Conservation (phyloP, 2,888 invertebrate species). For the Anthophora plumipes region DNA sequence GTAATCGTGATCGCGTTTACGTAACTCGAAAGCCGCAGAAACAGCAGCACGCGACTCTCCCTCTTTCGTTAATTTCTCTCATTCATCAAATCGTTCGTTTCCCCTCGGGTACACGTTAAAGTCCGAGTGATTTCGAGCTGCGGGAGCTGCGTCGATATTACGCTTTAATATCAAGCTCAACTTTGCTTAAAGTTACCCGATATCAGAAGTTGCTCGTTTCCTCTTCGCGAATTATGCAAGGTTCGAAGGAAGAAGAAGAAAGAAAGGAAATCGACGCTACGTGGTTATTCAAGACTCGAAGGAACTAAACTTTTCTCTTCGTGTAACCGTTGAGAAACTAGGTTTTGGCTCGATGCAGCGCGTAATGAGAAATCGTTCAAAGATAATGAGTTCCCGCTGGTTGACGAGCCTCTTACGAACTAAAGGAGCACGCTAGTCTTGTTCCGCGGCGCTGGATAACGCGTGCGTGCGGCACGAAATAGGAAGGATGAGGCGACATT, state of each 20-base stretch:
- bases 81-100: not conserved
- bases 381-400: constrained; percentile 54
- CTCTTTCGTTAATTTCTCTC: not conserved
- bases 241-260: not conserved
- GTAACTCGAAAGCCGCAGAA: constrained; percentile 51
- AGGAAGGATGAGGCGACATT: not conserved
- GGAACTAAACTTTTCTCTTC: not conserved
- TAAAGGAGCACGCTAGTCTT: not conserved
- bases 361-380: constrained; percentile 57
- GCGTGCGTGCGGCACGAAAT: constrained; percentile 53
- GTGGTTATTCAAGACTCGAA: not conserved
- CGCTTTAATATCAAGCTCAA: not conserved
- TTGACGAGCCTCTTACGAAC: constrained; percentile 40
- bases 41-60: constrained; percentile 16
- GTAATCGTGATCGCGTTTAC: constrained; percentile 61
- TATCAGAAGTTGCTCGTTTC: not conserved
- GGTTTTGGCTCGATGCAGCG: not conserved
- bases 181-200: not conserved
- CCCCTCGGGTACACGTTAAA: not conserved
- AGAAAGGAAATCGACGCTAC: not conserved
- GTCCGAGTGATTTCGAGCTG: not conserved
- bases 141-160: not conserved
- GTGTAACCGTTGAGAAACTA: not conserved
- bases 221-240: not conserved
- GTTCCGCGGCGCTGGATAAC: constrained; percentile 25